These are phyloP conservation scores for Apamea sordens DNA, from an alignment of 2,888 invertebrate species.

Conservation along the genomic window DNA sequence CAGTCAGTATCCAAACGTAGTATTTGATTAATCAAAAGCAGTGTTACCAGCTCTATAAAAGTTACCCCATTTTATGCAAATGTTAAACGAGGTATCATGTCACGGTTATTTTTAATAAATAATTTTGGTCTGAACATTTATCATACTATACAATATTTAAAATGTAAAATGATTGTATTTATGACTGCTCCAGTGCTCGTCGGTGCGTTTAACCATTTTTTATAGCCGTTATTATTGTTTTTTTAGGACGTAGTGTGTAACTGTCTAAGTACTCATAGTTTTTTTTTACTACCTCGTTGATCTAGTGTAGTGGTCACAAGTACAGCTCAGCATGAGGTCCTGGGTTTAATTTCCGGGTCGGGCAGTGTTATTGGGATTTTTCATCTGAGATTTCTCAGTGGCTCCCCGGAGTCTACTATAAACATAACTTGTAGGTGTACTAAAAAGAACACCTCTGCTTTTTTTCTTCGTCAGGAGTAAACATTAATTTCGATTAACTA, in stretches of 20 bases:
- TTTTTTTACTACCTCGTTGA: not conserved
- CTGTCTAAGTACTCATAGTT: not conserved
- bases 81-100: not conserved
- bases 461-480: not conserved
- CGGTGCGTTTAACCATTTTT: not conserved
- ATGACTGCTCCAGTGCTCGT: not conserved
- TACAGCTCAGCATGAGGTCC: not conserved
- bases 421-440: not conserved
- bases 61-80: slow-evolving; percentile 1
- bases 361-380: not conserved
- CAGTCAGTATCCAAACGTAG: slow-evolving; percentile 44
- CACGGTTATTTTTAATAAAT: not conserved
- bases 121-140: not conserved
- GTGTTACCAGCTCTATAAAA: slow-evolving; percentile 32
- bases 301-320: not conserved
- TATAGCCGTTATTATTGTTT: not conserved
- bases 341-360: not conserved
- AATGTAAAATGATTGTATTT: not conserved
- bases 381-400: not conserved
- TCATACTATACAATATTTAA: not conserved
- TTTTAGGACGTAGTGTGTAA: no score
- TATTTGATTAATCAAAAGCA: slow-evolving; percentile 41
- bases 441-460: not conserved
- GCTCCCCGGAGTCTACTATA: not conserved
- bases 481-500: not conserved